Base-by-base conservation (phyloP, 2,797 vertebrate species). In the Sebastes diploproa region DNA sequence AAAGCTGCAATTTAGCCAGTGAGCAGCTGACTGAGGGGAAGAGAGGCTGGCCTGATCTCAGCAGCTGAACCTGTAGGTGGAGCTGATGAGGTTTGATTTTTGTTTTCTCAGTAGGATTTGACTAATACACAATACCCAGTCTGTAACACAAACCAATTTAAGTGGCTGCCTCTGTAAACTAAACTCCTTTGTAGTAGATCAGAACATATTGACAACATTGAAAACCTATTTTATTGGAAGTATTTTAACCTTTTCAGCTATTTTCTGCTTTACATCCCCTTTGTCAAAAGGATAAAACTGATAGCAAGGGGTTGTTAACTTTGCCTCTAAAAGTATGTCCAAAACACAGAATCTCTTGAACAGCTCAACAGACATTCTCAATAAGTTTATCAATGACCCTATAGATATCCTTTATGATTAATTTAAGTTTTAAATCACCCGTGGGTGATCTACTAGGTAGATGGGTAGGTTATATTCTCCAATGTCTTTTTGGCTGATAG, bases 1-100 rank as follows among this genome's bases (percentile, higher is more conserved):
- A 85, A 83, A 46, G 6, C 54, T 78, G 76, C 42, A 68, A 61
- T 82, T 77, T 60, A 75, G 72, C 71, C 60, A 61, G 6, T 2
- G 25, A 84, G 68, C 66, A 81, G 68, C 66, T 82, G 75, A 78
- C 36, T 50, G 67, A 72, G 34, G 42, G 62, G 56, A 63, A 14
- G 23, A 65, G 77, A 74, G 70, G 36, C 65, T 74, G 59, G 30
- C 59, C 67, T 16, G 66, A 70, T 56, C 75, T 70, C 30, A 80
- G 36, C 75, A 71, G 74, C 71, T 66, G 72, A 38, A 22, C 1
- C 73, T 69, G 78, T 58, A 62, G 75, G 77, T 58, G 75, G 68
- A 75, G 54, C 66, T 9, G 14, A 32, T 68, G 23, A 25, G 23
- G 34, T 64, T 69, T 5, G 27, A 75, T 27, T 76, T 73, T 23